Percentiles rank a stretch among this genome's conserved stretches.
These are phyloP conservation scores for Brachycybe producta DNA, from an alignment of 2,888 invertebrate genomes.

Conservation along the genomic window DNA sequence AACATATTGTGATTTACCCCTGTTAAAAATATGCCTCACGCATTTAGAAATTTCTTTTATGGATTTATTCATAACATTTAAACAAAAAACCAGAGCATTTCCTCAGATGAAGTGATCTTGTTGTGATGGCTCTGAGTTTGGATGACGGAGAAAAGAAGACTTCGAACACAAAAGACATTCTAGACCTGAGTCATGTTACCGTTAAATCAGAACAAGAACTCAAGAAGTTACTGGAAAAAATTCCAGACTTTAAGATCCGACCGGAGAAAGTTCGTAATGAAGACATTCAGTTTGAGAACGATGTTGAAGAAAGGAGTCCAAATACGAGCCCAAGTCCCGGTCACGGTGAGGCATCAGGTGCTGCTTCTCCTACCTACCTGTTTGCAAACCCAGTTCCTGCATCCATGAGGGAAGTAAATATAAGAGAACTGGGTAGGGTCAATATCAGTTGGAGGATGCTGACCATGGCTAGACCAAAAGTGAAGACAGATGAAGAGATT, in stretches of 20 bases:
- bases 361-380: constrained; percentile 46
- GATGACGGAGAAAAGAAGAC: constrained; percentile 73
- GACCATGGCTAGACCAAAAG: constrained; percentile 70
- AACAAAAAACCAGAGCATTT: background rate
- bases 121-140: too few species aligned
- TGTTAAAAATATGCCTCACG: too few species aligned
- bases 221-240: constrained; percentile 64
- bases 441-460: constrained; percentile 89
- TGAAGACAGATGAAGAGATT: constrained; percentile 70
- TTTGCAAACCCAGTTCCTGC: constrained; percentile 61
- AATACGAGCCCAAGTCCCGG: constrained; percentile 6
- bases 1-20: too few species aligned
- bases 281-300: constrained; percentile 59
- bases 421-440: constrained; percentile 66
- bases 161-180: constrained; percentile 51
- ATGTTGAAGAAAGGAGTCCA: constrained; percentile 21
- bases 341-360: constrained; percentile 48
- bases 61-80: background rate
- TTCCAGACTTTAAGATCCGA: constrained; percentile 78
- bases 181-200: constrained; percentile 67
- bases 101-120: too few species aligned
- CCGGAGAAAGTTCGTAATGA: constrained; percentile 69
- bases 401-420: constrained; percentile 61
- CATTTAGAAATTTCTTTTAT: background rate
- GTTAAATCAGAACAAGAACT: constrained; percentile 70